These are phyloP conservation scores for Noctua comes DNA, from an alignment of 2,888 invertebrate genomes.

Conservation along the genomic window DNA sequence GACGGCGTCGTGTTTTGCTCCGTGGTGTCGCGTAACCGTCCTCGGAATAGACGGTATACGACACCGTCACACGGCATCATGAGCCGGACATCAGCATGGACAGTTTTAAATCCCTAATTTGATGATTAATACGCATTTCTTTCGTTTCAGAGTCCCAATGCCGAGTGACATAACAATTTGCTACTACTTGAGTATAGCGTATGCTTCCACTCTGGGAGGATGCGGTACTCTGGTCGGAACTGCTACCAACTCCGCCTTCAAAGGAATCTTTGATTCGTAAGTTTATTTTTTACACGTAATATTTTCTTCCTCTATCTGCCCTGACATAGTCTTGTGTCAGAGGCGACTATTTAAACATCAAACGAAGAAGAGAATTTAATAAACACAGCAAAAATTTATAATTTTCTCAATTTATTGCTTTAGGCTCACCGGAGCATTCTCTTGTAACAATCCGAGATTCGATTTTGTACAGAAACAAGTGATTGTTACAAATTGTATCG, in stretches of 20 bases:
- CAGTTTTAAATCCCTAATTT: neutral
- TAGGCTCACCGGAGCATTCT: too few species aligned
- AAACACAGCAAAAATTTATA: too few species aligned
- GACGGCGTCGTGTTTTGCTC: too few species aligned
- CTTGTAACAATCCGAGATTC: too few species aligned
- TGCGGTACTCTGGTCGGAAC: slow-evolving; percentile 95
- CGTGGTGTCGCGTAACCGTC: too few species aligned
- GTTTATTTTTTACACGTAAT: slow-evolving; percentile 61
- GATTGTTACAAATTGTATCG: too few species aligned
- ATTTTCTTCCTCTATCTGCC: neutral
- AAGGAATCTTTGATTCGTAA: slow-evolving; percentile 94
- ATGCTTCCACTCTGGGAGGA: slow-evolving; percentile 95
- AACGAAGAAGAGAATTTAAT: too few species aligned
- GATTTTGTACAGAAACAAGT: too few species aligned
- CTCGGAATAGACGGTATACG: too few species aligned
- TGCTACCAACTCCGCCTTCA: slow-evolving; percentile 96
- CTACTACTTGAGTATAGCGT: slow-evolving; percentile 95
- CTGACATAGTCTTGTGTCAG: neutral
- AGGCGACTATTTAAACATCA: neutral
- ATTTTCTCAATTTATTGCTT: too few species aligned
- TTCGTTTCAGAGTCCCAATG: slow-evolving; percentile 86
- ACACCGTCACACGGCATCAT: too few species aligned
- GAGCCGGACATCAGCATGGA: too few species aligned
- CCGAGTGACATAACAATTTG: slow-evolving; percentile 94
- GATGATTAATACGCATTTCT: neutral